Base-by-base conservation (phyloP, 2,797 vertebrate genomes). In the Hyperoplus lanceolatus region DNA sequence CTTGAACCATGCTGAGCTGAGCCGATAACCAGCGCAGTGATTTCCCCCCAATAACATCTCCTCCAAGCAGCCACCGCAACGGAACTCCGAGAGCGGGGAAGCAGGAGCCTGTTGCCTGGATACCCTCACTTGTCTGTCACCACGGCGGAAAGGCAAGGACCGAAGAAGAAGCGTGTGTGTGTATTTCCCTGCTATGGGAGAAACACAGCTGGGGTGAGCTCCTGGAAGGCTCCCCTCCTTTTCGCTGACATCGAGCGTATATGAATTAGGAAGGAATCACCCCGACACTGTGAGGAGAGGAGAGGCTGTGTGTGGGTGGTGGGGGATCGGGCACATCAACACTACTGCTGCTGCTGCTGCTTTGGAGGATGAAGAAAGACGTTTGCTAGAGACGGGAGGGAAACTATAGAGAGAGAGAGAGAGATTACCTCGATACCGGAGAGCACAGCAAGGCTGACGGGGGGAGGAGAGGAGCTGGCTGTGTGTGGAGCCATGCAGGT, bases 61-160 rank as follows among this genome's bases (percentile, higher is more conserved):
- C 65, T 55, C 49, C 29, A 29, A 14, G 18, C 79, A 82, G 38
- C 80, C 80, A 75, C 77, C 38, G 29, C 80, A 67, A 63, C 69
- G 68, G 77, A 87, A 69, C 70, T 50, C 73, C 58, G 73, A 76
- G 73, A 76, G 75, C 10, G 41, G 29, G 43, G 14, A 55, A 80
- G 71, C 75, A 55, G 59, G 83, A 90, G 89, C 91, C 92, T 93
- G 93, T 94, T 94, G 93, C 93, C 91, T 93, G 91, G 92, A 93
- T 90, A 93, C 92, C 83, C 62, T 73, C 51, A 70, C 82, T 29
- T 29, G 29, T 29, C 29, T 75, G 81, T 87, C 36, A 43, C 85
- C 65, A 48, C 83, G 9, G 81, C 43, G 65, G 77, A 49, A 45
- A 53, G 80, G 77, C 84, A 78, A 85, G 77, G 77, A 82, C 16